Evolutionary conservation across 1,140 invertebrate species (phyloP).

Genomic region (Geopemphigus sp.): DNA sequence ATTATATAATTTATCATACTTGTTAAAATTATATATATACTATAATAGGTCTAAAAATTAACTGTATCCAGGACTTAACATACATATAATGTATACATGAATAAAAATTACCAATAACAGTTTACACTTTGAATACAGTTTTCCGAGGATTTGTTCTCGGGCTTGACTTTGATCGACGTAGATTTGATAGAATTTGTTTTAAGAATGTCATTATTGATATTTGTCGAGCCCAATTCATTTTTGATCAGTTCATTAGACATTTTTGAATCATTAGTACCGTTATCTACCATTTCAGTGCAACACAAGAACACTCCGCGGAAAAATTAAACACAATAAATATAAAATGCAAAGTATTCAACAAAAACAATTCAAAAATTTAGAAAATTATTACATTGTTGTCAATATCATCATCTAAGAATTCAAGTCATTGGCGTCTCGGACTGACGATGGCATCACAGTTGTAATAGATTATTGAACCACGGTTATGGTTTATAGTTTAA

Average conservation of each 20-base stretch:
- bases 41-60: neutral
- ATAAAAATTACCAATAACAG: constrained; percentile 23
- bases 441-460: no score
- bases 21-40: neutral
- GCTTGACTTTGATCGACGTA: neutral
- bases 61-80: neutral
- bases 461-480: no score
- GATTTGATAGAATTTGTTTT: constrained; percentile 11
- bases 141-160: constrained; percentile 1
- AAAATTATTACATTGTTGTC: no score
- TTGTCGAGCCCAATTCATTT: neutral
- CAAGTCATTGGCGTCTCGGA: no score
- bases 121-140: neutral
- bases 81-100: no score
- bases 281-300: neutral
- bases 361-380: no score
- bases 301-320: no score
- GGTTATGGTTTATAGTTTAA: no score
- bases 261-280: neutral
- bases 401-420: no score
- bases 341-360: no score
- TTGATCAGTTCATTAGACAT: neutral
- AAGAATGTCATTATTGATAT: neutral
- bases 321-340: no score
- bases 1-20: no score